Conservation (phyloP, 2,888 invertebrate species). For the Eremobia ochroleuca region DNA sequence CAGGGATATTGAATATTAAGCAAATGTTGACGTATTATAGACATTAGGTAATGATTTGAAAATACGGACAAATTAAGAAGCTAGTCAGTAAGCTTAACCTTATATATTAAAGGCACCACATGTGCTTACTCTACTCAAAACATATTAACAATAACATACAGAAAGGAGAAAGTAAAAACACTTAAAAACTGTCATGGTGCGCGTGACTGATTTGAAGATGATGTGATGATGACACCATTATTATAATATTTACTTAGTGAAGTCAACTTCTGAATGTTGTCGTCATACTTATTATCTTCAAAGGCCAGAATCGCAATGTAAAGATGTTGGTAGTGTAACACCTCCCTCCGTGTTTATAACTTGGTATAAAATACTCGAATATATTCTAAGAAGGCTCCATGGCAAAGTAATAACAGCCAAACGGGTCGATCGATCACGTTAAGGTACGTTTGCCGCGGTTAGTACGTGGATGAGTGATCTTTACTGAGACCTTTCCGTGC, state of each 20-base stretch:
- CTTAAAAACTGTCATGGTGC: conserved; percentile 48
- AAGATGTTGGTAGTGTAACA: not conserved
- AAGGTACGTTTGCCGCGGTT: too few relatives aligned
- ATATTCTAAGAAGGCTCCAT: too few relatives aligned
- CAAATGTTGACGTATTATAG: too few relatives aligned
- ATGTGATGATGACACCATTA: conserved; percentile 27
- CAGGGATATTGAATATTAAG: not conserved
- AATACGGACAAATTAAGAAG: not conserved
- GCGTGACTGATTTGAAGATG: conserved; percentile 32
- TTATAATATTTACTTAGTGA: conserved; percentile 18
- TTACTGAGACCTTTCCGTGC: too few relatives aligned
- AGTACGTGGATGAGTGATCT: too few relatives aligned
- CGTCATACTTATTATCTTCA: not conserved
- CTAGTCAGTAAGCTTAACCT: not conserved
- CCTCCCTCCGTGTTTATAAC: not conserved
- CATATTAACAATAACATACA: not conserved
- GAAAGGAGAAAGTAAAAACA: conserved; percentile 44
- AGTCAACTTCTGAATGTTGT: conserved; percentile 8
- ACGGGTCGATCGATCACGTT: too few relatives aligned
- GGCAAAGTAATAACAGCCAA: too few relatives aligned
- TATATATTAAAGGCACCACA: too few relatives aligned
- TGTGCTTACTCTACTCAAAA: not conserved
- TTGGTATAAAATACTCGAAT: too few relatives aligned
- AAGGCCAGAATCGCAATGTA: not conserved
- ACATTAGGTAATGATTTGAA: too few relatives aligned